Evolutionary conservation across 2,113 vertebrate species (phyloP), one percentile per base, ranked within the genome.

Genomic region (Ctenodactylus gundi): DNA sequence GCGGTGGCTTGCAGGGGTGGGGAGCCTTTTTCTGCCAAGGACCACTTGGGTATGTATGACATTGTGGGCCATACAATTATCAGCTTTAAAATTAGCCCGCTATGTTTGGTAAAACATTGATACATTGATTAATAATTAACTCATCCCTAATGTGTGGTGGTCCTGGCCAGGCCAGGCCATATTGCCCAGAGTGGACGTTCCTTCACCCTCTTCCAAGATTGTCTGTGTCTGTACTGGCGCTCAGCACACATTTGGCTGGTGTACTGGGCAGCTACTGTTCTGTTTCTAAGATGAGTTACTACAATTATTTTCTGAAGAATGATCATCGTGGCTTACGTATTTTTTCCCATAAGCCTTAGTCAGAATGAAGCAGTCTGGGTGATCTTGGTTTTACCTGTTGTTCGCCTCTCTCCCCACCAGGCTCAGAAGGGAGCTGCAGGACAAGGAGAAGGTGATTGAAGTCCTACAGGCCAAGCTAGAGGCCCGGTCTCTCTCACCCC

Each of bases 381-480:
- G 68, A 62, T 29, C 29, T 75, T 55, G 51, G 14, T 14, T 58
- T 95, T 36, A 90, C 62, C 39, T 20, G 1, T 36, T 91, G 31
- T 49, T 17, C 25, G 9, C 34, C 31, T 23, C 20, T 29, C 10
- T 67, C 57, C n/a, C 2, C 20, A 65, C 0, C 97, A 99, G 99
- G 97, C 98, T 99, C 51, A 99, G 98, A 95, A 98, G 94, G 90
- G 99, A 99, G 95, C 99, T 99, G 23, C 99, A 99, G 95, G 99
- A 99, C 96, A 99, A 99, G 97, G 99, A 99, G 83, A 98, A 99
- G 73, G 95, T 99, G 96, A 99, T 99, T 15, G 98, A 99, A 93
- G 98, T 98, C n/a, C 98, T 99, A 15, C 98, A 98, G 60, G 98
- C 98, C 18, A 99, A 99, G 96, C 98, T 99, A 94, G 98, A 99